Conservation (phyloP, 2,888 invertebrate species). For the Noctua janthina region DNA sequence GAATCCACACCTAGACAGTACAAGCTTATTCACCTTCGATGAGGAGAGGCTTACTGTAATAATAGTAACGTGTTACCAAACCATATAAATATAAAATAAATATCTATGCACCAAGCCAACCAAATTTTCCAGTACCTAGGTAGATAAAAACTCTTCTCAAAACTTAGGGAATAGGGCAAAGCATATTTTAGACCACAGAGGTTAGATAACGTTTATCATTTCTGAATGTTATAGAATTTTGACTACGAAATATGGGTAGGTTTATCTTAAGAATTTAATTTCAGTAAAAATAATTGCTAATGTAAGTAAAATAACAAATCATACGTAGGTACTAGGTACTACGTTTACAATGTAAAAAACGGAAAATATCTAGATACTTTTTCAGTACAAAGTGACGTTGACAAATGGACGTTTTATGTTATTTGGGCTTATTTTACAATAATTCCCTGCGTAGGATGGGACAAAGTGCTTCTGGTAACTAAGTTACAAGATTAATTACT, state of each 20-base stretch:
- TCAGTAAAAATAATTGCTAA: too few species aligned
- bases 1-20: background rate
- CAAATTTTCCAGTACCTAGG: background rate
- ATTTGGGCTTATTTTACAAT: constrained; percentile 10
- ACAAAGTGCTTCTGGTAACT: background rate
- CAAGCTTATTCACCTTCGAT: background rate
- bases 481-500: constrained; percentile 4
- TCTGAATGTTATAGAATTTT: too few species aligned
- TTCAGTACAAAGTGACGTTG: background rate
- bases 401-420: constrained; percentile 12
- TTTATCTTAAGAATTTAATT: background rate
- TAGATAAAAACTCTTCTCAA: background rate
- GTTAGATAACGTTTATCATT: background rate
- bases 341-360: background rate
- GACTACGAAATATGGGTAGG: background rate
- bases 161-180: background rate
- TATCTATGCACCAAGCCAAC: background rate
- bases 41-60: background rate
- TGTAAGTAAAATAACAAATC: background rate
- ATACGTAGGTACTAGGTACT: background rate
- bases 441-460: constrained; percentile 12
- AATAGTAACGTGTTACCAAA: background rate
- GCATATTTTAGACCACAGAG: background rate
- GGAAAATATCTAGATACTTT: background rate
- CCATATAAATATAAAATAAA: too few species aligned